phyloP scores from a whole-genome alignment of 30 jellyfish, hydroid and myxozoan species.

The Hydra vulgaris region DNA sequence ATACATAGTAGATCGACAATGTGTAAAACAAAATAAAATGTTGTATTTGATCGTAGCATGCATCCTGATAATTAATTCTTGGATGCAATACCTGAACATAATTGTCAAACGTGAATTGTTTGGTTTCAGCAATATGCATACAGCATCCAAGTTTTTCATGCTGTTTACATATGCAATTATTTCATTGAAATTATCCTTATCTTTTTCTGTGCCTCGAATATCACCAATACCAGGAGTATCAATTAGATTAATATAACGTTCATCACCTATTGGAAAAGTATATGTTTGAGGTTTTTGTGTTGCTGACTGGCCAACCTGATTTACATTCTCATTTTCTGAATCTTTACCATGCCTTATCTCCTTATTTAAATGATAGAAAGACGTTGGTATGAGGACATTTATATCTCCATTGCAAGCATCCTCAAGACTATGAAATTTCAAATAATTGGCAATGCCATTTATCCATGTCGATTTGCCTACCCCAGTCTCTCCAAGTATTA shows the following conservation, averaged over 20 bases:
- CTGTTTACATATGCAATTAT: neutral
- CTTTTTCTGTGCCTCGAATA: neutral
- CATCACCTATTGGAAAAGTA: neutral
- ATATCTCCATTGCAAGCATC: neutral
- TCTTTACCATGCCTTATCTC: no score
- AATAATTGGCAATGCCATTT: neutral
- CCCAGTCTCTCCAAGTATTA: slow-evolving; percentile 4
- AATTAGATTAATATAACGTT: neutral
- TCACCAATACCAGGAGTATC: neutral
- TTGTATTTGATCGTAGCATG: neutral
- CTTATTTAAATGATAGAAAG: no score
- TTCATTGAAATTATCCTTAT: no score
- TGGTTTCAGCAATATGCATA: neutral
- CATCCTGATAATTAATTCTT: neutral
- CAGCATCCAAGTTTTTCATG: neutral
- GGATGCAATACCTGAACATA: neutral
- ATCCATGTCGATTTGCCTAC: slow-evolving; percentile 9
- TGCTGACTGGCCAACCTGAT: neutral
- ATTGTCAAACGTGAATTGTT: neutral
- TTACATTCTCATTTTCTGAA: neutral
- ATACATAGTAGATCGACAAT: neutral
- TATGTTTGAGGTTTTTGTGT: neutral
- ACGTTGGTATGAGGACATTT: neutral
- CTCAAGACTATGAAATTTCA: neutral
- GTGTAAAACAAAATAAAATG: neutral